phyloP scores from a whole-genome alignment of 2,113 vertebrate genomes.

The Aspiorhynchus laticeps region DNA sequence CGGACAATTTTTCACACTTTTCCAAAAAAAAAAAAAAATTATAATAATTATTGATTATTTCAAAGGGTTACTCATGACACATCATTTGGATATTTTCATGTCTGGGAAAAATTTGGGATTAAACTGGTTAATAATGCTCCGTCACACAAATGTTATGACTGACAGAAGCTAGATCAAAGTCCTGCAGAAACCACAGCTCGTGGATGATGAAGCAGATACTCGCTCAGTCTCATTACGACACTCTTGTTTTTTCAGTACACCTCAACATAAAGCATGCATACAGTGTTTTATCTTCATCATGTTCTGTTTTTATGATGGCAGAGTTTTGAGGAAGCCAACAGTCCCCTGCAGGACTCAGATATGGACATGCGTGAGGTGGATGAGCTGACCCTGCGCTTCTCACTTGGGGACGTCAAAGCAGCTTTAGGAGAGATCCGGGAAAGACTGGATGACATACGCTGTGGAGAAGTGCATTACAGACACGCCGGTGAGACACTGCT shows the following conservation, averaged over 20 bases:
- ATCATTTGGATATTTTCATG: no score
- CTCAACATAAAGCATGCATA: background rate
- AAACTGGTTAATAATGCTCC: no score
- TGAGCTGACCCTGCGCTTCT: constrained; percentile 65
- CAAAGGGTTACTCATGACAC: no score
- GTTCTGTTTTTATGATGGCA: constrained; percentile 22
- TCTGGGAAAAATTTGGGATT: no score
- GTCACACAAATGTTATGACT: no score
- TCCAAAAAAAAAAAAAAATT: no score
- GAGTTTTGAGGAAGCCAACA: constrained; percentile 63
- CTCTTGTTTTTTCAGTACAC: background rate
- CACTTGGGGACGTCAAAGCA: constrained; percentile 67
- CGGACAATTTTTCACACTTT: no score
- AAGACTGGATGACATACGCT: constrained; percentile 67
- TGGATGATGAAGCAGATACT: no score
- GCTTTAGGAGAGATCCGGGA: constrained; percentile 67
- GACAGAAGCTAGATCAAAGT: no score
- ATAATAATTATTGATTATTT: no score
- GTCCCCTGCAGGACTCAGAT: constrained; percentile 47
- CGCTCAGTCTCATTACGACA: no score
- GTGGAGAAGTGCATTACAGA: constrained; percentile 55
- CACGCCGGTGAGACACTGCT: constrained; percentile 32
- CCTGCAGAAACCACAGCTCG: no score
- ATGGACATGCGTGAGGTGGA: constrained; percentile 31
- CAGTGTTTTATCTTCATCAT: background rate